These are phyloP conservation scores for Asarcornis scutulata DNA, from an alignment of 2,113 vertebrate species.

Conservation along the genomic window DNA sequence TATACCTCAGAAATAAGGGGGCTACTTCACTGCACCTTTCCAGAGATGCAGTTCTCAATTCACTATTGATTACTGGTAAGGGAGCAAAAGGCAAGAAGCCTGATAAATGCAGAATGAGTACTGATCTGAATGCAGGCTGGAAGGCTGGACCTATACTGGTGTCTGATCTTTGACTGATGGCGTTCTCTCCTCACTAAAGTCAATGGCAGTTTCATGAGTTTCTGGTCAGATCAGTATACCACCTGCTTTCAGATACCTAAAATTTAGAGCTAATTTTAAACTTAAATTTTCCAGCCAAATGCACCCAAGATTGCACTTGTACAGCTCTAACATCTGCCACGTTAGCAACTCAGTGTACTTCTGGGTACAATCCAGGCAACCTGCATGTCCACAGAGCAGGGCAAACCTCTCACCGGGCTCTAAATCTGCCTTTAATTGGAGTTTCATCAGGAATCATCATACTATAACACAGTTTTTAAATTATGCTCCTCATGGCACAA, in stretches of 20 bases:
- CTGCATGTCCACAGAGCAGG: neutral
- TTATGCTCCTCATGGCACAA: neutral
- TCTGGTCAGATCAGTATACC: neutral
- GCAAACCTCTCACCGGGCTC: neutral
- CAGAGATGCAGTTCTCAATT: neutral
- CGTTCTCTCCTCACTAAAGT: neutral
- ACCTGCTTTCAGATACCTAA: neutral
- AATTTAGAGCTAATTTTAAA: neutral
- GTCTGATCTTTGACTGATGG: fast-evolving
- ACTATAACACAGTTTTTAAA: neutral
- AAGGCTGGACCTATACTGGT: neutral
- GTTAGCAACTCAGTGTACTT: neutral
- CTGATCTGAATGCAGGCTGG: neutral
- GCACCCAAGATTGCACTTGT: neutral
- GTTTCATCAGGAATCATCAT: neutral
- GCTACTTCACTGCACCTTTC: neutral
- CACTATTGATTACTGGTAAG: neutral
- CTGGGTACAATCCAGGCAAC: neutral
- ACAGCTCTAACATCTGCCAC: neutral
- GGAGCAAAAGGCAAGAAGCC: neutral
- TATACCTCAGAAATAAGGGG: neutral
- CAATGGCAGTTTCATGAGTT: neutral
- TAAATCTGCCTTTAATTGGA: neutral
- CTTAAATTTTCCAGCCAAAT: neutral
- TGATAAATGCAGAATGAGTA: neutral